Percentiles rank a stretch among this genome's conserved stretches.
These are phyloP conservation scores for Drosophila mauritiana DNA, from an alignment of 1,140 invertebrate genomes.

Conservation along the genomic window DNA sequence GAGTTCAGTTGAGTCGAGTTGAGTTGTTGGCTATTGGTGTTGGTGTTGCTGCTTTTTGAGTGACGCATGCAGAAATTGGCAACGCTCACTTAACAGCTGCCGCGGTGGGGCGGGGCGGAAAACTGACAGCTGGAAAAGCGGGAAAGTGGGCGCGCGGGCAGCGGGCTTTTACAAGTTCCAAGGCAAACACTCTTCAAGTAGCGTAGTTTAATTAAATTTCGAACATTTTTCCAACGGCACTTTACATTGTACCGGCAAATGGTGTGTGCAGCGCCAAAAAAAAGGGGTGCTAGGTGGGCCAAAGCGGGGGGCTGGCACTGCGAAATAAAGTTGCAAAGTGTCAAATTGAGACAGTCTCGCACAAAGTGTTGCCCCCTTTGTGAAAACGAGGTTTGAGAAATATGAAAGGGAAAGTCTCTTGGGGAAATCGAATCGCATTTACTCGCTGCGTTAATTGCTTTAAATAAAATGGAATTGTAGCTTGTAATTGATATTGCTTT, in stretches of 20 bases:
- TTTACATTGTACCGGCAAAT: conserved; percentile 55
- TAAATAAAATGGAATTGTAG: conserved; percentile 25
- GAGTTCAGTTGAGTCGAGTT: conserved; percentile 45
- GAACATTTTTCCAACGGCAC: conserved; percentile 65
- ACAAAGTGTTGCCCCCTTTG: conserved; percentile 32
- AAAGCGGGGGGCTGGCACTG: conserved; percentile 4
- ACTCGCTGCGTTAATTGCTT: conserved; percentile 19
- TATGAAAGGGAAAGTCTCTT: conserved; percentile 39
- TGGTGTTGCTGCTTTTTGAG: conserved; percentile 49
- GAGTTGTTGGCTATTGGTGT: conserved; percentile 23
- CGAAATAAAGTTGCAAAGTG: conserved; percentile 58
- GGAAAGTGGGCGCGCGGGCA: not conserved
- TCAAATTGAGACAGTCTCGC: conserved; percentile 63
- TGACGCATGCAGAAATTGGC: conserved; percentile 77
- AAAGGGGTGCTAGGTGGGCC: conserved; percentile 32
- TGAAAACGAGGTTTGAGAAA: not conserved
- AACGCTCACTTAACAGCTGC: conserved; percentile 61
- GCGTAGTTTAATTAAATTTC: conserved; percentile 78
- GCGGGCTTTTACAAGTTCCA: conserved; percentile 24
- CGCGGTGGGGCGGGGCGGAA: conserved; percentile 28
- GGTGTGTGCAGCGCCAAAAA: conserved; percentile 28
- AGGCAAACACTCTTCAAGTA: conserved; percentile 65
- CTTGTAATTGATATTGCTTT: conserved; percentile 27
- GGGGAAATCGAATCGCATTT: conserved; percentile 7
- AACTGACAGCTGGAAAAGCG: conserved; percentile 63